Evolutionary conservation across 2,113 vertebrate genomes (phyloP), one percentile per base, ranked within the genome.

Genomic region (Steatornis caripensis): DNA sequence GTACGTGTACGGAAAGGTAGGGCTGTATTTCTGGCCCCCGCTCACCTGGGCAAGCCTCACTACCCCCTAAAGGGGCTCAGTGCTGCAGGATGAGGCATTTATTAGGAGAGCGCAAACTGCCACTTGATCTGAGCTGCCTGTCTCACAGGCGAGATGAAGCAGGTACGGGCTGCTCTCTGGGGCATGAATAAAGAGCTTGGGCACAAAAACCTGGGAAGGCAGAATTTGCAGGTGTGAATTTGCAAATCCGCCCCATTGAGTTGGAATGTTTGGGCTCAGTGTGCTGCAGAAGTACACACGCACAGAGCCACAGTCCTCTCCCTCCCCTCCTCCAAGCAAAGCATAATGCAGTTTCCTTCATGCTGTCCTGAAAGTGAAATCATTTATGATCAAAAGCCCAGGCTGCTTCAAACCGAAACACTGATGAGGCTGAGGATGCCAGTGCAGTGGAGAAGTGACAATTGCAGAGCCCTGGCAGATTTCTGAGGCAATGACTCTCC

Each of bases 221-320:
- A 3, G 85, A 92, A 88, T 86, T 66, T 84, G 96, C 88, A 96
- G 92, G 96, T 86, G 92, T 53, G 87, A 90, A 94, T 90, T 89
- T 87, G 83, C 43, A 90, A 90, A 78, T 78, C 32, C 74, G 64
- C 81, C 88, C 86, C 88, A 75, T 75, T 93, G 89, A 72, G 37
- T 65, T 55, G 26, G 68, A 70, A 61, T 53, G 19, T 45, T 68
- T 45, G 55, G 46, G 36, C 76, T 94, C 83, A 30, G 60, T 2
- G 24, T 81, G 69, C 68, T 84, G 80, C 66, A 89, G 81, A 83
- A 77, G 81, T 10, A 49, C 29, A n/a, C 15, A 26, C 0, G 4
- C 19, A 81, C 17, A 78, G 84, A 91, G 39, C 19, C 45, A 48
- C 2, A 6, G 72, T 53, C 69, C 30, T 77, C 37, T 62, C 49